Percentiles rank a stretch among this genome's conserved stretches.
phyloP scores from a whole-genome alignment of 1,140 invertebrate species.

The Telenomus remus region DNA sequence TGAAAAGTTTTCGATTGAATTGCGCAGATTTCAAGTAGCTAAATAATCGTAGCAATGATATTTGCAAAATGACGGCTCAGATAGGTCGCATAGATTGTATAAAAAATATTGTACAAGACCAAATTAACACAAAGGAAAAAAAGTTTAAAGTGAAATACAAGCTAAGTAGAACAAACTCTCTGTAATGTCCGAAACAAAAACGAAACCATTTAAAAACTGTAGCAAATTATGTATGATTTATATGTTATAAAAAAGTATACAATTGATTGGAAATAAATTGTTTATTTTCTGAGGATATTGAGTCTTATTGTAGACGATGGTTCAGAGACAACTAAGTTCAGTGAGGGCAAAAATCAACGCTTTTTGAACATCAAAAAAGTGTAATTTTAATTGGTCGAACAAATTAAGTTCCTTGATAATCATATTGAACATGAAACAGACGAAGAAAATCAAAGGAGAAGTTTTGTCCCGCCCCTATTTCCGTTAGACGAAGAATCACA shows the following conservation, averaged over 20 bases:
- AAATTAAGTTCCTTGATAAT: conserved; percentile 24
- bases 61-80: conserved; percentile 27
- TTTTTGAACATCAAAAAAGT: conserved; percentile 46
- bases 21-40: conserved; percentile 27
- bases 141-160: no score
- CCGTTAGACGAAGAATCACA: conserved; percentile 11
- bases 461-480: conserved; percentile 2
- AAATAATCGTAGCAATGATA: conserved; percentile 15
- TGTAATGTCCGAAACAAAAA: conserved; percentile 20
- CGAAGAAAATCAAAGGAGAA: conserved; percentile 1
- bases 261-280: conserved; percentile 51
- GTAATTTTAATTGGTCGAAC: conserved; percentile 34
- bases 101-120: conserved; percentile 35
- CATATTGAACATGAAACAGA: conserved; percentile 50
- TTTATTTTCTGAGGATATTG: conserved; percentile 54
- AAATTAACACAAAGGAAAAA: conserved; percentile 26
- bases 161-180: conserved; percentile 27
- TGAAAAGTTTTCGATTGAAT: conserved; percentile 1
- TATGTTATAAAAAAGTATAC: conserved; percentile 30
- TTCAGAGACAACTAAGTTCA: conserved; percentile 13
- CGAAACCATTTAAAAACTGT: conserved; percentile 3
- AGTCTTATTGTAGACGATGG: conserved; percentile 42
- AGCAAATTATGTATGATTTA: conserved; percentile 28
- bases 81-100: conserved; percentile 18
- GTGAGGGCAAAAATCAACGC: conserved; percentile 45